Evolutionary conservation across 2,113 vertebrate species (phyloP).

Genomic region (Sphyrna mokarran): DNA sequence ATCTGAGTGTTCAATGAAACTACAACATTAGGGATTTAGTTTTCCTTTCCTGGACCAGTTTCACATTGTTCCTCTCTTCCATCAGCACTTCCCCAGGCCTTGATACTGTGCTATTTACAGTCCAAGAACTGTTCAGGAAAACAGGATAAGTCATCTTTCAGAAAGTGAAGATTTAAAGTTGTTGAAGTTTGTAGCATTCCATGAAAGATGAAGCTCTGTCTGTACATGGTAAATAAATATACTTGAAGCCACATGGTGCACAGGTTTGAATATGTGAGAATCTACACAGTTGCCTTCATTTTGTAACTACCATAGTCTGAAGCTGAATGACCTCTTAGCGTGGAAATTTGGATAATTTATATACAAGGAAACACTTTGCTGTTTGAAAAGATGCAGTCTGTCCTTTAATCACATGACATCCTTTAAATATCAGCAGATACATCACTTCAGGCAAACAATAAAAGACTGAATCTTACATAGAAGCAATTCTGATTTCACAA

Average conservation of each 20-base stretch:
- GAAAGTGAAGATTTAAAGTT: background rate
- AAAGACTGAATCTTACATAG: background rate
- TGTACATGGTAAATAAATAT: background rate
- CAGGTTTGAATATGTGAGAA: too few relatives aligned
- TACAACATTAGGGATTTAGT: background rate
- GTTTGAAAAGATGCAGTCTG: background rate
- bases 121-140: background rate
- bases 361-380: background rate
- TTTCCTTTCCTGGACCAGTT: background rate
- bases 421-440: background rate
- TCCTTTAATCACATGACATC: background rate
- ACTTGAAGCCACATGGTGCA: too few relatives aligned
- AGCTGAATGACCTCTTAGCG: background rate
- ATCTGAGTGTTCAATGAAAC: background rate
- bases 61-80: background rate
- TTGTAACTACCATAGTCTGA: background rate
- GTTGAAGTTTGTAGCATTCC: background rate
- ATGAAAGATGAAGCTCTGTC: background rate
- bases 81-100: background rate
- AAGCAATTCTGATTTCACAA: background rate
- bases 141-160: background rate
- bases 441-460: background rate
- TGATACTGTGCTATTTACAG: background rate
- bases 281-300: too few relatives aligned
- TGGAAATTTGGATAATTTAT: background rate